Evolutionary conservation across 1,140 invertebrate genomes (phyloP), one percentile per base, ranked within the genome.

Genomic region (Nebria ingens): DNA sequence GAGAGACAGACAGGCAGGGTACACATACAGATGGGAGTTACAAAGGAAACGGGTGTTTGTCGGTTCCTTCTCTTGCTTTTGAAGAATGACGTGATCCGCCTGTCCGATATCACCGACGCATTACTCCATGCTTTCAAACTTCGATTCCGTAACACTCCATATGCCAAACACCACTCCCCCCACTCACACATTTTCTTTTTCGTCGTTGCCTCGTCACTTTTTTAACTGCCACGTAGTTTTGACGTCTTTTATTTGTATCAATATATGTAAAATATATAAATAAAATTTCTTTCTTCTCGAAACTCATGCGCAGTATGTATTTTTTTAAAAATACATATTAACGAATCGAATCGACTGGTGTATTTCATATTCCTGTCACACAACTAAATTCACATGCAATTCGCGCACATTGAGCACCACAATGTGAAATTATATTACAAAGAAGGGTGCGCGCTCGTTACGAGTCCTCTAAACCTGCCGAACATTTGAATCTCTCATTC

Each of bases 81-180:
- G 40, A 45, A 45, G 40, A 45, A 45, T 45, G 40, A 45, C 40
- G 15, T 45, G 40, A 45, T 45, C 40, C 40, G 40, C 40, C 40
- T 45, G 40, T 3, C 40, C 40, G 40, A 45, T 45, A 45, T 17
- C 40, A 45, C 6, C 25, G 25, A 34, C 25, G 25, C 25, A 34
- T 34, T 34, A 34, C 40, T 11, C 40, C 40, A 17, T 17, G 40
- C 15, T 45, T 45, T 45, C 40, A 9, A 45, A 17, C 40, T 45
- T 11, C 40, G 40, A 45, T n/a, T 34, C 6, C n/a, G 25, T 34
- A n/a, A n/a, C 25, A 6, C 25, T 34, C 25, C n/a, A 34, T 34
- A 6, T 34, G 6, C 25, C 25, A 9, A 6, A 6, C 25, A n/a
- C 25, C 25, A 9, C 25, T 34, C 25, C 25, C 6, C 25, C n/a